Evolutionary conservation across 2,113 vertebrate species (phyloP).

Genomic region (Sclerurus mexicanus): DNA sequence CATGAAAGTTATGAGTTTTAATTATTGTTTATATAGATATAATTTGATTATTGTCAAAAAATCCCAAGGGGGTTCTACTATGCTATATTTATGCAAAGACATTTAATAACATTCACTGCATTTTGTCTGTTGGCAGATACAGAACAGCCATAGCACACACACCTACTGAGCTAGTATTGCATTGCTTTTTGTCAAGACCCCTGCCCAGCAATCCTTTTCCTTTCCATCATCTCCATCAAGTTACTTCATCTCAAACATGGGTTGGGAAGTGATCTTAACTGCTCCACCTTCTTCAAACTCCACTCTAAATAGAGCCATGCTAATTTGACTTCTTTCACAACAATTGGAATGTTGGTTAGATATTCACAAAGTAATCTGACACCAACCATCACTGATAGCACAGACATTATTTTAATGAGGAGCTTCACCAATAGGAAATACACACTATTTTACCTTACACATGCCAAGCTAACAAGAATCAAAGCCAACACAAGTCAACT

Average conservation of each 20-base stretch:
- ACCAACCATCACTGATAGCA: background rate
- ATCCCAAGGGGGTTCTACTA: background rate
- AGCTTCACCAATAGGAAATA: background rate
- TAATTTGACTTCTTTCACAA: background rate
- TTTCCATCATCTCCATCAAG: background rate
- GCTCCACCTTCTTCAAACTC: background rate
- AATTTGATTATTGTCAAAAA: background rate
- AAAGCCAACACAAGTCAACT: background rate
- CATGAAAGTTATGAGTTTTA: background rate
- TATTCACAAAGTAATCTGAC: background rate
- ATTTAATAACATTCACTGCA: background rate
- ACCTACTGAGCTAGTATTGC: background rate
- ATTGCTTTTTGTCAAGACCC: background rate
- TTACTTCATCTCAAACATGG: background rate
- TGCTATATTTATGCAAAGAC: background rate
- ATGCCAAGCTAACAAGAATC: background rate
- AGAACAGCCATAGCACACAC: background rate
- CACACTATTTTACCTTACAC: background rate
- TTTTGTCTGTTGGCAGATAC: background rate
- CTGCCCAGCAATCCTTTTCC: background rate
- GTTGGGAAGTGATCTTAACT: background rate
- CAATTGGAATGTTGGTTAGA: background rate
- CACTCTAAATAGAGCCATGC: background rate
- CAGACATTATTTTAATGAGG: background rate
- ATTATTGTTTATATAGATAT: background rate